Conservation (phyloP, 2,797 vertebrate species). For the Schizothorax lantsangensis region DNA sequence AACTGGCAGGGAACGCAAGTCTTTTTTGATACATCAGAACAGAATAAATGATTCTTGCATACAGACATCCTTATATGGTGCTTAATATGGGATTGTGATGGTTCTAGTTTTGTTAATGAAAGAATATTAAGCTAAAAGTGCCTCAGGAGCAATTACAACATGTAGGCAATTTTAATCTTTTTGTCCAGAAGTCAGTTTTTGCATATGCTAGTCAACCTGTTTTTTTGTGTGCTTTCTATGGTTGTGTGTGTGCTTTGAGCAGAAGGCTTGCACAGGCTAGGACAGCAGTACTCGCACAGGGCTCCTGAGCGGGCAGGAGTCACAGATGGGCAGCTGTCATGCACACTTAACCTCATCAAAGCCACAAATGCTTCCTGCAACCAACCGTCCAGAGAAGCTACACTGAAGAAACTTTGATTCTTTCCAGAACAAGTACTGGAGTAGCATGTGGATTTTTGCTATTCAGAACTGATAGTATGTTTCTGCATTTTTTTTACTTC, state of each 20-base stretch:
- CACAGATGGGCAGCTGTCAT: slow-evolving; percentile 68
- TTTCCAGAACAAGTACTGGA: neutral
- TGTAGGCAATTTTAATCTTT: neutral
- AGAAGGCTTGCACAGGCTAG: slow-evolving; percentile 52
- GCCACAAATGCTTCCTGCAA: slow-evolving; percentile 2
- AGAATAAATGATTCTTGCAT: neutral
- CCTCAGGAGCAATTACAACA: neutral
- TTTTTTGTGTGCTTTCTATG: neutral
- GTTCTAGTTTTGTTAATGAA: neutral
- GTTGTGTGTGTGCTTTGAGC: slow-evolving; percentile 31
- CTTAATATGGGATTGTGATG: neutral
- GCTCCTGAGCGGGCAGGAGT: slow-evolving; percentile 49
- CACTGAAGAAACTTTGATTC: neutral
- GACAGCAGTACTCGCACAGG: slow-evolving; percentile 56
- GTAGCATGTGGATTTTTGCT: neutral
- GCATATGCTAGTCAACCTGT: slow-evolving; percentile 28
- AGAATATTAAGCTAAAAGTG: neutral
- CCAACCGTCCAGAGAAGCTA: neutral
- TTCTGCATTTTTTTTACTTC: neutral
- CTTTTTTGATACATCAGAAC: slow-evolving; percentile 7
- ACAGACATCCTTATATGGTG: neutral
- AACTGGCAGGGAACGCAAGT: neutral
- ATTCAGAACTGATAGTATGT: neutral
- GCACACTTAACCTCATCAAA: slow-evolving; percentile 53
- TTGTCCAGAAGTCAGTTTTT: slow-evolving; percentile 12